These are phyloP conservation scores for Paramormyrops kingsleyae DNA, from an alignment of 2,113 vertebrate genomes.

Conservation along the genomic window DNA sequence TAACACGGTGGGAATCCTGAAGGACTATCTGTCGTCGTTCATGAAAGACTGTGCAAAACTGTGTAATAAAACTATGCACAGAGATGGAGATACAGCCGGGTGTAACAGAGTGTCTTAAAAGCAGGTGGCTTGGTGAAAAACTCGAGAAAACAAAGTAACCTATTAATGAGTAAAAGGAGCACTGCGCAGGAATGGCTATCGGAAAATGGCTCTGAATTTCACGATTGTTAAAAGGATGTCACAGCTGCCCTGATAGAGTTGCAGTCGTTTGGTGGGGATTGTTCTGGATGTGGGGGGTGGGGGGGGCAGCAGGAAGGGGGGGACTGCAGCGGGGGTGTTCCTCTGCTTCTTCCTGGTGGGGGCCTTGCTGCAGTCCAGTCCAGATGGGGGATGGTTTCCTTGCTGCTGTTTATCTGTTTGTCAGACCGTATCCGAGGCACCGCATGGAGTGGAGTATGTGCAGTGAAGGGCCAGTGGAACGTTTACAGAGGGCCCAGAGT, in stretches of 20 bases:
- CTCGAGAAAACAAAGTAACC: background rate
- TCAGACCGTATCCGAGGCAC: background rate
- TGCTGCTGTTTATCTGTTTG: conserved; percentile 5
- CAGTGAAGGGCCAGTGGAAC: background rate
- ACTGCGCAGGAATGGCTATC: background rate
- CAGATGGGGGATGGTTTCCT: background rate
- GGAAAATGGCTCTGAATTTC: background rate
- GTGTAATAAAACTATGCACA: background rate
- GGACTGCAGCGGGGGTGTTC: background rate
- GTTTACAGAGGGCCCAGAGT: background rate
- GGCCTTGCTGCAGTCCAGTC: background rate
- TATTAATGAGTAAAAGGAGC: background rate
- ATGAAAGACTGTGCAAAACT: background rate
- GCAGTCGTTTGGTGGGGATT: background rate
- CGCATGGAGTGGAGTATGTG: background rate
- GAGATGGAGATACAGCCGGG: background rate
- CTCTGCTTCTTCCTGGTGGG: background rate
- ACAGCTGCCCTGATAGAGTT: background rate
- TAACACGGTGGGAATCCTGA: background rate
- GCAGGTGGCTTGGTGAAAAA: background rate
- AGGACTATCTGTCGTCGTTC: background rate
- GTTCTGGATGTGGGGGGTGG: background rate
- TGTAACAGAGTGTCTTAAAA: background rate
- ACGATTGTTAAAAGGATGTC: background rate
- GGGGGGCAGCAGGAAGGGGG: background rate